These are phyloP conservation scores for Corythoichthys haematopterus DNA, from an alignment of 2,113 vertebrate species.

Conservation along the genomic window DNA sequence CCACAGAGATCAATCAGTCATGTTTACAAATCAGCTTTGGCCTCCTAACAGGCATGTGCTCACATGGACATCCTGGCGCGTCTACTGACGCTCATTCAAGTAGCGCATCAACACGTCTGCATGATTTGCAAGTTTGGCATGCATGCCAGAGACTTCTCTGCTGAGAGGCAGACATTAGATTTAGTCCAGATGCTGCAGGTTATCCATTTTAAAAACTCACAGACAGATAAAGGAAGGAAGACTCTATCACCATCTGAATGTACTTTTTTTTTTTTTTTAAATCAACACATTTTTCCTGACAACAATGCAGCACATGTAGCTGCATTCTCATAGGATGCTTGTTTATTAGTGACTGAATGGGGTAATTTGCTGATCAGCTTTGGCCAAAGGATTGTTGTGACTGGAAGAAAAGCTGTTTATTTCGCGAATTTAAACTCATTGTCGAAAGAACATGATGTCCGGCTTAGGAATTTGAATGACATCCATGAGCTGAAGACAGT, in stretches of 20 bases:
- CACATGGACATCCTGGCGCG: conserved; percentile 23
- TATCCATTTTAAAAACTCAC: conserved; percentile 28
- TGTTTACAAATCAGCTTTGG: conserved; percentile 13
- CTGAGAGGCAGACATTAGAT: conserved; percentile 32
- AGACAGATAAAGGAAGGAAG: conserved; percentile 9
- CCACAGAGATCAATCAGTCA: conserved; percentile 1
- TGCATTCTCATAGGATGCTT: not conserved
- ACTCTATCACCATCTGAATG: not conserved
- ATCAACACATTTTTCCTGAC: not conserved
- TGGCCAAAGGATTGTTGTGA: not conserved
- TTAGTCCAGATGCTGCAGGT: conserved; percentile 51
- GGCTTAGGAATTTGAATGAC: not conserved
- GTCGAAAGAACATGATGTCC: not conserved
- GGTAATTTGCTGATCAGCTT: too few species aligned
- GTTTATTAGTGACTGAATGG: too few species aligned
- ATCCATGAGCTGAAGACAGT: not conserved
- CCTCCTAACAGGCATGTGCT: conserved; percentile 5
- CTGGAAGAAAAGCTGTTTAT: not conserved
- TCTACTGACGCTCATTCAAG: conserved; percentile 27
- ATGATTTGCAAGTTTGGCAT: conserved; percentile 42
- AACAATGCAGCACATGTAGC: not conserved
- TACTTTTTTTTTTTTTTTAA: not conserved
- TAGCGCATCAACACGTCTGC: conserved; percentile 34
- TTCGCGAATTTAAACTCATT: not conserved
- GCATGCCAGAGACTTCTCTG: conserved; percentile 13